These are phyloP conservation scores for Microctenopoma stevenorrisi DNA, from an alignment of 2,797 vertebrate genomes.

Conservation along the genomic window DNA sequence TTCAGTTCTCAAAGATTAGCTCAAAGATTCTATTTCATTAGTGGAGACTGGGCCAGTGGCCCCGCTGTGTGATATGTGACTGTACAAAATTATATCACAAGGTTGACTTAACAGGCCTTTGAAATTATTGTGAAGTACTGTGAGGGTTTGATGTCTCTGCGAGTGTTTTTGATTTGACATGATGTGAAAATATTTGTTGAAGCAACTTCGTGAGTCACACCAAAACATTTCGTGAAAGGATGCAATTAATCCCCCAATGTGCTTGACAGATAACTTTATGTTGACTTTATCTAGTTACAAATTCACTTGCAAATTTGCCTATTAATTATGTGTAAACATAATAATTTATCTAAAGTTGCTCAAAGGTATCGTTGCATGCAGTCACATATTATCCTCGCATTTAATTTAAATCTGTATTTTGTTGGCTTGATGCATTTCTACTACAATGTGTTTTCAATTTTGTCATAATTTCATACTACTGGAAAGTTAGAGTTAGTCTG, in stretches of 20 bases:
- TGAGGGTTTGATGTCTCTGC: not conserved
- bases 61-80: not conserved
- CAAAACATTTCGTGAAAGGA: not conserved
- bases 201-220: conserved; percentile 14
- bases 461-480: not conserved
- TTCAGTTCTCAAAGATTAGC: not conserved
- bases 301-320: not conserved
- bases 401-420: no score
- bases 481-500: not conserved
- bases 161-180: not conserved
- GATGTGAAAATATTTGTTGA: conserved; percentile 13
- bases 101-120: not conserved
- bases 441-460: no score
- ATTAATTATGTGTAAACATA: not conserved
- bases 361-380: no score
- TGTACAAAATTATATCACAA: not conserved
- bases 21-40: conserved; percentile 12
- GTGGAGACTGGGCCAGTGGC: not conserved
- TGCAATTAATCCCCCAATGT: conserved; percentile 1
- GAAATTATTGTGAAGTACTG: not conserved
- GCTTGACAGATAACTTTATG: conserved; percentile 19
- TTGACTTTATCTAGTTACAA: conserved; percentile 5
- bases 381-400: no score
- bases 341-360: no score
- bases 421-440: no score